phyloP scores from a whole-genome alignment of 2,888 invertebrate species.

The Alloplasta piceator region DNA sequence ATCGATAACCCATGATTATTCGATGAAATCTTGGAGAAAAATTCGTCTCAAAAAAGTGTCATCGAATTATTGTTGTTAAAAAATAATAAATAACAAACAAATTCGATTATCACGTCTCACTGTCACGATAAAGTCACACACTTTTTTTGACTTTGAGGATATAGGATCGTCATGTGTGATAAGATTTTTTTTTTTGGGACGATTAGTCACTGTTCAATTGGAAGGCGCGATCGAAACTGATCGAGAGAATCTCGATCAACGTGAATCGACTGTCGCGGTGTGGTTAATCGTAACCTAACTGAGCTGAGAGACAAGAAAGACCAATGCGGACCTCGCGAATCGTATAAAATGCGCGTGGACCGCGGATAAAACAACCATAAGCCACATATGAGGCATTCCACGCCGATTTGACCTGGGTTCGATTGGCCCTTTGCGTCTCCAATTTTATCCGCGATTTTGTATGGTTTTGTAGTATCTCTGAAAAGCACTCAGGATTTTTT shows the following conservation, averaged over 20 bases:
- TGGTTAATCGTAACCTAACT: constrained; percentile 48
- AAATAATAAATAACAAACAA: background rate
- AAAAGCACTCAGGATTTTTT: too few relatives aligned
- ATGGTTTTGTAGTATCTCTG: too few relatives aligned
- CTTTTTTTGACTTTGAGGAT: background rate
- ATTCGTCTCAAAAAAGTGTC: constrained; percentile 2
- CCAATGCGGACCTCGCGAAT: constrained; percentile 39
- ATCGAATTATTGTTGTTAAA: constrained; percentile 19
- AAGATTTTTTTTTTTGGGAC: background rate
- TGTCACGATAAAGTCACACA: constrained; percentile 25
- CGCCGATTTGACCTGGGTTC: too few relatives aligned
- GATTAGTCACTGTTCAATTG: constrained; percentile 43
- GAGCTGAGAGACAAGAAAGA: constrained; percentile 25
- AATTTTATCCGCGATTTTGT: too few relatives aligned
- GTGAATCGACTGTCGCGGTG: constrained; percentile 44
- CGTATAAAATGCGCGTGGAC: constrained; percentile 39
- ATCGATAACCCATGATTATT: constrained; percentile 30
- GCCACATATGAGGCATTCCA: too few relatives aligned
- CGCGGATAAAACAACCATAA: constrained; percentile 21
- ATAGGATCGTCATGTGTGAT: background rate
- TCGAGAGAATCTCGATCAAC: constrained; percentile 57
- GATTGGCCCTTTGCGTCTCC: too few relatives aligned
- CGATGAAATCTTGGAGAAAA: background rate
- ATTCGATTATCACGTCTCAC: background rate
- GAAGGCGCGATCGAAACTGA: constrained; percentile 61